Conservation (phyloP, 2,113 vertebrate species). For the Mionectes macconnelli region DNA sequence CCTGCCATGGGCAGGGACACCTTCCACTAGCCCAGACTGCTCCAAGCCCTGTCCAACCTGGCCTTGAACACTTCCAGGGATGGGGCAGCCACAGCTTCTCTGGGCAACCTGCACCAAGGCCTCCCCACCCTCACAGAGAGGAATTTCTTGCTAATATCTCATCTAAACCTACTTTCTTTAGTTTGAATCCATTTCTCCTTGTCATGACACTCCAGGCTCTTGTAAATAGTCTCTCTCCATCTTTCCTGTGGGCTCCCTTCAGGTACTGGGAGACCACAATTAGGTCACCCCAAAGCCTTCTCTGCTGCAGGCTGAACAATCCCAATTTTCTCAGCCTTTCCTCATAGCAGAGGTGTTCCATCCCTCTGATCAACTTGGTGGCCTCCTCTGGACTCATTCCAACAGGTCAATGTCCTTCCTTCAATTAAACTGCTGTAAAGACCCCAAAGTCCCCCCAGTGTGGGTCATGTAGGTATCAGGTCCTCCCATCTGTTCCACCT, state of each 20-base stretch:
- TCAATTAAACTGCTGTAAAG: not conserved
- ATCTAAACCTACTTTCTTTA: not conserved
- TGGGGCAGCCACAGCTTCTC: not conserved
- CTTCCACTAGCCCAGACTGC: fast-evolving
- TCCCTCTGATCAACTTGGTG: not conserved
- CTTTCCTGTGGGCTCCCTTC: not conserved
- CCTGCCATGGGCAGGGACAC: not conserved
- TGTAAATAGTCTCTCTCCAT: not conserved
- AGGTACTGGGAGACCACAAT: not conserved
- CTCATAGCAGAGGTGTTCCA: not conserved
- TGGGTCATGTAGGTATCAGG: not conserved
- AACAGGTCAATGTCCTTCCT: not conserved
- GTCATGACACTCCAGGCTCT: not conserved
- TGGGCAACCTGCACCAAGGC: not conserved
- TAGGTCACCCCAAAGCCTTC: not conserved
- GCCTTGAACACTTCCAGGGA: not conserved
- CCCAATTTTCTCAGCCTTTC: not conserved
- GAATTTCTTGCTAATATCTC: fast-evolving
- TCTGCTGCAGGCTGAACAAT: not conserved
- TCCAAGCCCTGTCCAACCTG: fast-evolving
- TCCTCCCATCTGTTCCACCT: not conserved
- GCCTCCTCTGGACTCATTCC: not conserved
- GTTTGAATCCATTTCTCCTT: not conserved
- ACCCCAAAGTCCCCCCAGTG: fast-evolving
- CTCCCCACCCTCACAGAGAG: fast-evolving